Percentiles rank a stretch among this genome's conserved stretches.
Evolutionary conservation across 1,140 invertebrate genomes (phyloP).

Genomic region (Cydia fagiglandana): DNA sequence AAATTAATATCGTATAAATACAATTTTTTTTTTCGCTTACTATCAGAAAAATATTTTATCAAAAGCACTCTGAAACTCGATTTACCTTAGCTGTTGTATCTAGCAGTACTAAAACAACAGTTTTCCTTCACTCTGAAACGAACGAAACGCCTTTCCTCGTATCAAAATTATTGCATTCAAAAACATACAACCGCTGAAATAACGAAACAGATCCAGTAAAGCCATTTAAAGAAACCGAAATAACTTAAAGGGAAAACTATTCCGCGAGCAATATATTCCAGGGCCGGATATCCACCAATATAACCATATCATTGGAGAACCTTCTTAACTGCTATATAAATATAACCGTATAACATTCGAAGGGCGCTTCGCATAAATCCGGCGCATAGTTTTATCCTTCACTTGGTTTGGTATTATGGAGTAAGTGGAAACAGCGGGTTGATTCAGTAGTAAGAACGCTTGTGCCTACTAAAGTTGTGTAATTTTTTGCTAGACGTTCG

Average conservation of each 20-base stretch:
- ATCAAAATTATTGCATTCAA: not conserved
- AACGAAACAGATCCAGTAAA: slow-evolving; percentile 23
- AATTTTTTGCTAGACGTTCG: too few relatives aligned
- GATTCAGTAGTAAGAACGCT: not conserved
- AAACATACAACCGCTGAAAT: not conserved
- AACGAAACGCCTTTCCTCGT: slow-evolving; percentile 5
- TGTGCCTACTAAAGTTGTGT: not conserved
- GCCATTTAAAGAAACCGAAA: slow-evolving; percentile 25
- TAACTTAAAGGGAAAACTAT: slow-evolving; percentile 27
- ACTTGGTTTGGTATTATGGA: not conserved
- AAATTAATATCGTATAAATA: too few relatives aligned
- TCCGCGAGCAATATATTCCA: slow-evolving; percentile 25
- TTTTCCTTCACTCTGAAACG: not conserved
- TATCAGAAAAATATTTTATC: too few relatives aligned
- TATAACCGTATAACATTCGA: slow-evolving; percentile 28
- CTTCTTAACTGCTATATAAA: slow-evolving; percentile 30
- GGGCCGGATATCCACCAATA: slow-evolving; percentile 23
- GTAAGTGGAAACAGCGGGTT: slow-evolving; percentile 4
- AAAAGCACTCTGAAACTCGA: too few relatives aligned
- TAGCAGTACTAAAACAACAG: slow-evolving; percentile 10
- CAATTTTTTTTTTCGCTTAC: too few relatives aligned
- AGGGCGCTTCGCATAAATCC: slow-evolving; percentile 31
- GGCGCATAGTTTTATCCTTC: slow-evolving; percentile 29
- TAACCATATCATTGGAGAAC: slow-evolving; percentile 28
- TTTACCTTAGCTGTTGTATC: too few relatives aligned